Conservation (phyloP, 1,140 invertebrate genomes). For the Bombus breviceps region DNA sequence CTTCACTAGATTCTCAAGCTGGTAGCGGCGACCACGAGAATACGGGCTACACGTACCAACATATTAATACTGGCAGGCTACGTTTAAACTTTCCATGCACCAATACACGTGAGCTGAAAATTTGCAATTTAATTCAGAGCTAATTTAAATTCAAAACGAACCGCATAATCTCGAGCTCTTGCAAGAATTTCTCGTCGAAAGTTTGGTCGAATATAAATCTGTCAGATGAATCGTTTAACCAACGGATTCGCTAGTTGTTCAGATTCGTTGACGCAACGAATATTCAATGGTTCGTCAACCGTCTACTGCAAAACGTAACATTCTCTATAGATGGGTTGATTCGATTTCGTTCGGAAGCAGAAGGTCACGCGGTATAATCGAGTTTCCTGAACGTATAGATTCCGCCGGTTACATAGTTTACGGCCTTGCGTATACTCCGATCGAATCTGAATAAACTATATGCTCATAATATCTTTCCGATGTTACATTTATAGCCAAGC, state of each 20-base stretch:
- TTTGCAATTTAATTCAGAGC: constrained; percentile 44
- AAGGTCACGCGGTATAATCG: neutral
- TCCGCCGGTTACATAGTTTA: neutral
- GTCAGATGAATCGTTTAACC: neutral
- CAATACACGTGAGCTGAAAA: neutral
- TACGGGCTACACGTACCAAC: neutral
- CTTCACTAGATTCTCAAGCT: neutral
- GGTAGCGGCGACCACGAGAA: neutral
- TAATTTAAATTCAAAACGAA: constrained; percentile 24
- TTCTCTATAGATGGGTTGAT: neutral
- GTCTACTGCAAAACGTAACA: neutral
- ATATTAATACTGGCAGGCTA: neutral
- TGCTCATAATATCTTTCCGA: neutral
- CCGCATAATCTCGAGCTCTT: neutral
- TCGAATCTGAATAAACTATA: constrained; percentile 36
- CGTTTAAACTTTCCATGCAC: constrained; percentile 3
- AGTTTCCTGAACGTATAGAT: neutral
- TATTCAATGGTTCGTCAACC: neutral
- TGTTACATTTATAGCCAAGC: neutral
- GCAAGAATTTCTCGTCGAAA: neutral
- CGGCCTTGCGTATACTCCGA: constrained; percentile 2
- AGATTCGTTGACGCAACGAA: neutral
- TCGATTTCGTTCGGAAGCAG: neutral
- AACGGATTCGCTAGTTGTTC: neutral
- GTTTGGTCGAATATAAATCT: neutral